phyloP scores from a whole-genome alignment of 2,113 vertebrate genomes.

The Paradisaea rubra region DNA sequence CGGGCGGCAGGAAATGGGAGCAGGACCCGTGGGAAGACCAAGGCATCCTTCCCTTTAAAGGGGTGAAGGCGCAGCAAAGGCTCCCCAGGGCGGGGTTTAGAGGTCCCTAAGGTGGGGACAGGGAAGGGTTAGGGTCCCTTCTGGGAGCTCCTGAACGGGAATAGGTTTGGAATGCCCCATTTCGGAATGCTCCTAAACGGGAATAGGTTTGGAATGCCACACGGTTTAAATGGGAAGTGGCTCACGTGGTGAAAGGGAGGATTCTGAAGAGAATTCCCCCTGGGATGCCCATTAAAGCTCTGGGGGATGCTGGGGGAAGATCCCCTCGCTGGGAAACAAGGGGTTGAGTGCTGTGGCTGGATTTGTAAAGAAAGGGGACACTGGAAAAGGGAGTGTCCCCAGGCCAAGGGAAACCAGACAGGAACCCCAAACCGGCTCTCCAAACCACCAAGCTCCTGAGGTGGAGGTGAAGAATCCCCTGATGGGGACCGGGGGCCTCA shows the following conservation, averaged over 20 bases:
- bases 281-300: neutral
- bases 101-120: fast-evolving
- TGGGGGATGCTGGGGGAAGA: neutral
- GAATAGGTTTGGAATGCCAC: neutral
- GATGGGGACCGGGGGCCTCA: fast-evolving
- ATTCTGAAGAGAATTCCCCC: neutral
- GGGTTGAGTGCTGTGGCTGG: neutral
- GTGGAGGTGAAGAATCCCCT: neutral
- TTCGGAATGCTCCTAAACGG: neutral
- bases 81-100: neutral
- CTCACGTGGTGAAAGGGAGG: no score
- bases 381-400: neutral
- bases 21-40: neutral
- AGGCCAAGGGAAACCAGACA: no score
- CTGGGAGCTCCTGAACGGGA: fast-evolving
- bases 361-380: no score
- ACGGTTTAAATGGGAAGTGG: neutral
- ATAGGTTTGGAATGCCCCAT: neutral
- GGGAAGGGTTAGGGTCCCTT: no score
- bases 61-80: neutral
- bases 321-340: fast-evolving
- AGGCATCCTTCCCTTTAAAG: no score
- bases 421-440: neutral
- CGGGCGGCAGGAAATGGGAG: fast-evolving
- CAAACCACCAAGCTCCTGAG: neutral